Base-by-base conservation (phyloP, 37 sponge, comb jelly and placozoan species). In the Tethya wilhelma region DNA sequence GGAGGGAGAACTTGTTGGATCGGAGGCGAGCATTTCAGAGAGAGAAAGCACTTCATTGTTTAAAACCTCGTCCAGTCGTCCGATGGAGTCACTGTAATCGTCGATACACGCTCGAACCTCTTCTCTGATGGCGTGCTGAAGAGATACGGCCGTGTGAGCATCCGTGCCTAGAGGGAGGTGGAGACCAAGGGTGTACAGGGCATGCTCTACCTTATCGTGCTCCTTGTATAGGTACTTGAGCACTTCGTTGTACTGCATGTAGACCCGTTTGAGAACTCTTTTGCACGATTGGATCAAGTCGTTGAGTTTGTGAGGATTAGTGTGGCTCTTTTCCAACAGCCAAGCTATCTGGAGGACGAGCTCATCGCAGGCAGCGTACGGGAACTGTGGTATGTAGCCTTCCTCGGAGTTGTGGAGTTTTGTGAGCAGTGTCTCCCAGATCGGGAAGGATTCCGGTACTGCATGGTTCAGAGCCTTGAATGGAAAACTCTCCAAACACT, bases 361-460 rank as follows among this genome's bases (percentile, higher is more conserved):
- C 63, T 79, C 73, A 46, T 92, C 80, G 38, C 88, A 92, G 4
- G 84, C 80, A 19, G 79, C 64, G 41, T 92, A 83, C 17, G 84
- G 88, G 62, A 87, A 82, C 53, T 84, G 64, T 28, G 88, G 88
- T 39, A 87, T 83, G 60, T 79, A 92, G 44, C 80, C 80, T 5
- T 92, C 88, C 58, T 92, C 92, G 28, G 63, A 59, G 55, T 73
- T 79, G 38, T 92, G 84, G 19, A 92, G 79, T 44, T 87, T 87
- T 11, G 70, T 49, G 9, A 92, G 80, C 12, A 92, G 80, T 17
- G 77, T 85, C 71, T 92, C 92, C 92, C 92, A 92, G 7, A 92
- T 53, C 4, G 79, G 84, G 23, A 92, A 83, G 23, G 73, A 59
- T 4, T 83, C 60, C 23, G 92, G 92, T 0, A 92, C 73, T 3